A percentile compares a stretch with the other conserved stretches of the same genome.
phyloP scores from a whole-genome alignment of 2,797 vertebrate genomes.

The Leptoclinus maculatus region DNA sequence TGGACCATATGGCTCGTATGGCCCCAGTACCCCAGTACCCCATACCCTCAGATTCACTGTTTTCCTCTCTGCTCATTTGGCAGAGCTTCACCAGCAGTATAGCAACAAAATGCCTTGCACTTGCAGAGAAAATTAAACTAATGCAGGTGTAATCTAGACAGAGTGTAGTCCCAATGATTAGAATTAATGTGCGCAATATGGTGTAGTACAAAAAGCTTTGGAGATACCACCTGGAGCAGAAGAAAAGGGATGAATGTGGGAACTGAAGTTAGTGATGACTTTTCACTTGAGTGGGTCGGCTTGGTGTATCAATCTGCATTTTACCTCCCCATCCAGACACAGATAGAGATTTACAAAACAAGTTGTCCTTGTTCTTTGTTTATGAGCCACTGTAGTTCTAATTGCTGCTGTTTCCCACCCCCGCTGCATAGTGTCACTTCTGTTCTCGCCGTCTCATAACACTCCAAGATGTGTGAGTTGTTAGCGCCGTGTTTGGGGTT shows the following conservation, averaged over 20 bases:
- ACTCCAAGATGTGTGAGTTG: constrained; percentile 43
- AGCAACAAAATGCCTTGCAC: constrained; percentile 3
- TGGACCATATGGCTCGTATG: neutral
- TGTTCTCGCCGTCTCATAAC: constrained; percentile 34
- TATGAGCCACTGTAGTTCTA: constrained; percentile 37
- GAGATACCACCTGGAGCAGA: constrained; percentile 36
- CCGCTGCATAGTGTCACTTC: constrained; percentile 1
- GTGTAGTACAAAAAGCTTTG: constrained; percentile 22
- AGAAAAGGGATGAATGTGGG: neutral
- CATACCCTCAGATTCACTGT: neutral
- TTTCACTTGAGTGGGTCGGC: constrained; percentile 40
- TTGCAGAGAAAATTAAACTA: constrained; percentile 27
- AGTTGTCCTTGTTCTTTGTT: constrained; percentile 24
- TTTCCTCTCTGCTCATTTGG: constrained; percentile 15
- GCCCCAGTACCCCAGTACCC: neutral
- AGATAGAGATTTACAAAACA: constrained; percentile 12
- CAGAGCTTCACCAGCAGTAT: neutral
- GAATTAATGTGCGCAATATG: constrained; percentile 54
- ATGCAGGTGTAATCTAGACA: constrained; percentile 35
- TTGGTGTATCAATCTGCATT: constrained; percentile 56
- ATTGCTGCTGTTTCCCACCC: constrained; percentile 37
- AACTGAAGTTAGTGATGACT: constrained; percentile 16
- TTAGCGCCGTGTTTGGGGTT: constrained; percentile 48
- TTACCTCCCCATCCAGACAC: constrained; percentile 27
- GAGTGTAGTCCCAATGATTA: constrained; percentile 24